Evolutionary conservation across 2,888 invertebrate genomes (phyloP), one percentile per base, ranked within the genome.

Genomic region (Alloplasta piceator): DNA sequence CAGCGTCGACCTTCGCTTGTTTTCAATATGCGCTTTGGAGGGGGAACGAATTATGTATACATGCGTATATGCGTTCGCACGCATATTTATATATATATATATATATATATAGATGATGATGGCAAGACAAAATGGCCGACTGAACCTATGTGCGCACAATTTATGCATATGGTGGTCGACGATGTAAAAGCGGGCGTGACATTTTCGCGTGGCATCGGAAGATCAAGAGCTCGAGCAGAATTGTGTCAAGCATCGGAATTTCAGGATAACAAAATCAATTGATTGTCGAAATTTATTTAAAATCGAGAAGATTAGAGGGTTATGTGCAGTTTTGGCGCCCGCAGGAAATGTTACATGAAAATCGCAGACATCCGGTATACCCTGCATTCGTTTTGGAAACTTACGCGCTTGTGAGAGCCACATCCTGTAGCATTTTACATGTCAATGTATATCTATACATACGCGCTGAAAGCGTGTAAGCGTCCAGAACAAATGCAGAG

Each of bases 1-100:
- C 90, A 91, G 91, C 91, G 91, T 91, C 91, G 91, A 91, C 91
- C 91, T 92, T 92, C 91, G 90, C 87, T 91, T 91, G 91, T 91
- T 92, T 91, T 90, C 91, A 89, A 90, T 82, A 80, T 82, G 82
- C 75, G 60, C 52, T 55, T 58, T 61, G 83, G 80, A 63, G 80
- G 52, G 50, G 46, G 46, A 6, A 43, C 50, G 4, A 58, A 61
- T 68, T 64, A 50, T 55, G 55, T 56, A 36, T 68, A 75, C 52
- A 39, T 60, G 39, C 26, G 60, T 76, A 61, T 61, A 12, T 26
- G n/a, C 26, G 26, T 26, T 26, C 26, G 26, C 26, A 26, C n/a
- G n/a, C n/a, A n/a, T n/a, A n/a, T n/a, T n/a, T n/a, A n/a, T n/a
- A n/a, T n/a, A n/a, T n/a, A n/a, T n/a, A n/a, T n/a, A n/a, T n/a